phyloP scores from a whole-genome alignment of 1,140 invertebrate genomes.

The Frieseomelitta varia region DNA sequence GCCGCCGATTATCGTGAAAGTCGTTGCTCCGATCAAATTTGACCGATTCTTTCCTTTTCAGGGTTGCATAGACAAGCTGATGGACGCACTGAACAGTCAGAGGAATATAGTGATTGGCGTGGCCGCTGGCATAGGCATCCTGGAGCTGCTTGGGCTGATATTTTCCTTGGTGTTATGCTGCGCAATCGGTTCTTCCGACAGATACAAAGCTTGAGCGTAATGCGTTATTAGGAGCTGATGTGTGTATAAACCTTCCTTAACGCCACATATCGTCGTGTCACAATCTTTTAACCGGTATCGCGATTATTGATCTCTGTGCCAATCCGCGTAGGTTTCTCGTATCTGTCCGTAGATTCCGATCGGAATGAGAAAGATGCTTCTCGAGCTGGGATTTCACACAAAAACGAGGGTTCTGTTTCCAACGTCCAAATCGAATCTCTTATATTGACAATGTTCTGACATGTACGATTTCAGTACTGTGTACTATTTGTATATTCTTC shows the following conservation, averaged over 20 bases:
- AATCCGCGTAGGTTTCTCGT: constrained; percentile 28
- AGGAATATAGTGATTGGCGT: constrained; percentile 85
- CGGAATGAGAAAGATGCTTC: not conserved
- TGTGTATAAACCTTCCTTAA: constrained; percentile 21
- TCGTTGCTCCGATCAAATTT: not conserved
- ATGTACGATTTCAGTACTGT: constrained; percentile 12
- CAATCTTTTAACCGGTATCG: constrained; percentile 13
- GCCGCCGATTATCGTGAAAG: not conserved
- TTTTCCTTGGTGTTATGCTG: constrained; percentile 91
- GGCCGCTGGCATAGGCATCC: constrained; percentile 85
- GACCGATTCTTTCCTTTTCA: constrained; percentile 75
- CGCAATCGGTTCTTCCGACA: constrained; percentile 86
- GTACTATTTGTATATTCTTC: not conserved
- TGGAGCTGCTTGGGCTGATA: constrained; percentile 89
- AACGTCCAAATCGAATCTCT: not conserved
- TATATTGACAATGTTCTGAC: not conserved
- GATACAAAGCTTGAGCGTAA: constrained; percentile 86
- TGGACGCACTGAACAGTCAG: constrained; percentile 84
- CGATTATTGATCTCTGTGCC: constrained; percentile 45
- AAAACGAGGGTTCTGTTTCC: not conserved
- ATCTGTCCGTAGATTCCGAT: not conserved
- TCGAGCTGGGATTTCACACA: not conserved
- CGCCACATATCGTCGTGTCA: constrained; percentile 18
- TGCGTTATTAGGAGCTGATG: not conserved
- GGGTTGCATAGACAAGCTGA: constrained; percentile 89